A percentile compares a stretch with the other conserved stretches of the same genome.
These are phyloP conservation scores for Lepidochitona cinerea DNA, from an alignment of 2,888 invertebrate genomes.

Conservation along the genomic window DNA sequence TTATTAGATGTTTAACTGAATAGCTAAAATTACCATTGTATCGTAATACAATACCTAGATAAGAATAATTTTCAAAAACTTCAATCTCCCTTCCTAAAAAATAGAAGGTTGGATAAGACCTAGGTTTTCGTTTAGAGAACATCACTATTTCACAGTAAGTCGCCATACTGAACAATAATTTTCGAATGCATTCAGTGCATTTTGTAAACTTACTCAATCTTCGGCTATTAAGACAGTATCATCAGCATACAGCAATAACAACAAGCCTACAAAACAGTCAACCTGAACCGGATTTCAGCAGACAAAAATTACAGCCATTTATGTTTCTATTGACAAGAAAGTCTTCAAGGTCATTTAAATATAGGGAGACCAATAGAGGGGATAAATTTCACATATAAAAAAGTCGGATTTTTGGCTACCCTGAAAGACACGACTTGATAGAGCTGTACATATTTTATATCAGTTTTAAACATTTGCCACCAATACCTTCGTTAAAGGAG, in stretches of 20 bases:
- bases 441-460: too few relatives aligned
- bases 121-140: constrained; percentile 11
- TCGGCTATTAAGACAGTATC: constrained; percentile 3
- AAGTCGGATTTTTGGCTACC: too few relatives aligned
- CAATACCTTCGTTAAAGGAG: too few relatives aligned
- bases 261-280: neutral
- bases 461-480: too few relatives aligned
- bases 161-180: constrained; percentile 12
- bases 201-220: constrained; percentile 8
- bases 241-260: constrained; percentile 12
- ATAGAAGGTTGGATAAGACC: constrained; percentile 7
- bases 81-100: constrained; percentile 8
- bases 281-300: neutral
- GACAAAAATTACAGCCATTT: neutral
- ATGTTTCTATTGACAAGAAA: neutral
- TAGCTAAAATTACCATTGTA: constrained; percentile 14
- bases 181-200: neutral
- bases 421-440: too few relatives aligned
- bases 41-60: constrained; percentile 18
- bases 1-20: neutral
- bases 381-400: neutral
- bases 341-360: constrained; percentile 4
- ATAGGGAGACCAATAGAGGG: neutral
- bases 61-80: constrained; percentile 13
- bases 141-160: constrained; percentile 13